Evolutionary conservation across 1,140 invertebrate species (phyloP).

Genomic region (Nasonia giraulti): DNA sequence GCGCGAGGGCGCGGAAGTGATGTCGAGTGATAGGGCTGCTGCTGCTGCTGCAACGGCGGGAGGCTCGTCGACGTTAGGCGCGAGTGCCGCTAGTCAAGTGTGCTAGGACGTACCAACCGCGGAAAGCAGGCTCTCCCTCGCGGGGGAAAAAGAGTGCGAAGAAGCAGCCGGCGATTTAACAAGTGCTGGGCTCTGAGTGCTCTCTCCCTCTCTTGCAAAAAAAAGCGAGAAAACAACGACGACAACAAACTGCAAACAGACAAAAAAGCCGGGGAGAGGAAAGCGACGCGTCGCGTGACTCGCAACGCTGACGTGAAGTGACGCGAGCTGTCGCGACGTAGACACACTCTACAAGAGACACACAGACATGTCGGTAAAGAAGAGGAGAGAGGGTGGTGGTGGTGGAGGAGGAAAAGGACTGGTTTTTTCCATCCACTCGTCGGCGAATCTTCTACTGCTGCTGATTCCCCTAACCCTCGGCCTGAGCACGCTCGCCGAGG

Average conservation of each 20-base stretch:
- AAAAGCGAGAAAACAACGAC: neutral
- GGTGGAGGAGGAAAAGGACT: constrained; percentile 24
- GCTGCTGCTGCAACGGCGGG: neutral
- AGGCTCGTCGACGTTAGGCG: neutral
- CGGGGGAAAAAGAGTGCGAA: neutral
- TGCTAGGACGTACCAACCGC: neutral
- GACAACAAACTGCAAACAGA: constrained; percentile 10
- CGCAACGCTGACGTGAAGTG: constrained; percentile 63
- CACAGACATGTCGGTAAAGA: constrained; percentile 39
- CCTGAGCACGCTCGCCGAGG: constrained; percentile 23
- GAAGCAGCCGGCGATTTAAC: neutral
- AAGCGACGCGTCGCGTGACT: neutral
- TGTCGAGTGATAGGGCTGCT: constrained; percentile 22
- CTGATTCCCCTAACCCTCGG: constrained; percentile 51
- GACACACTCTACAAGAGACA: constrained; percentile 19
- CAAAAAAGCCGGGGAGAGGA: neutral
- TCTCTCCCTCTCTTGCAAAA: neutral
- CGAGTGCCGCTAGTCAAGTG: constrained; percentile 21
- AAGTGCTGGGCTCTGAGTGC: neutral
- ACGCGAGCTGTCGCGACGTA: constrained; percentile 54
- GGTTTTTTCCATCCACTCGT: constrained; percentile 36
- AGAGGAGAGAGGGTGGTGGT: constrained; percentile 10
- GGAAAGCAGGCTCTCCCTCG: too few relatives aligned
- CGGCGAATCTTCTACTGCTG: constrained; percentile 45
- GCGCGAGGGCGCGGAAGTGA: neutral